Conservation (phyloP, 2,888 invertebrate genomes). For the Smittia sp. region DNA sequence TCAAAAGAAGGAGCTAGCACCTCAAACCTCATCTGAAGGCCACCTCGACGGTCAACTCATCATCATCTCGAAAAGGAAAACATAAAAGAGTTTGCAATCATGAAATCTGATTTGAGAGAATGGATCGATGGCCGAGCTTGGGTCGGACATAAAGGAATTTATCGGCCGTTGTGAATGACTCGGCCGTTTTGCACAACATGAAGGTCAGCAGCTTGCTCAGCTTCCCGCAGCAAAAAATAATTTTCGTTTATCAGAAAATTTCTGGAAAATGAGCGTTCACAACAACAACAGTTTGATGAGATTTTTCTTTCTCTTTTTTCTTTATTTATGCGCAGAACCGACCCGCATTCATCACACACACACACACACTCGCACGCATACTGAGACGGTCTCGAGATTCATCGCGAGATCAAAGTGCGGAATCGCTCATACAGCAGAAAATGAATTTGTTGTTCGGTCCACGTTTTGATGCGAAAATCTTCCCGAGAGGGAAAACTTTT, state of each 20-base stretch:
- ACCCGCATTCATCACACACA: not conserved
- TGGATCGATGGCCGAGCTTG: too few species aligned
- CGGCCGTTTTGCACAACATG: too few species aligned
- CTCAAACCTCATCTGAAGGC: too few species aligned
- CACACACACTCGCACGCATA: not conserved
- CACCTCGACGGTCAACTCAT: too few species aligned
- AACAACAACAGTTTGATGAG: not conserved
- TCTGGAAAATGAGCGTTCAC: not conserved
- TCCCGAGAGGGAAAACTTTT: not conserved
- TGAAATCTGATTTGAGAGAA: too few species aligned
- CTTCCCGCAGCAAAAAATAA: too few species aligned
- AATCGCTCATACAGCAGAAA: not conserved
- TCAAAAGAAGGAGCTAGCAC: too few species aligned
- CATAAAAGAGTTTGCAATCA: too few species aligned
- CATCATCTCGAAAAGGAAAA: too few species aligned
- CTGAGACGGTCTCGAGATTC: not conserved
- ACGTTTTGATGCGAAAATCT: not conserved
- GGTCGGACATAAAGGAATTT: too few species aligned
- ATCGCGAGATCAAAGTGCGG: not conserved
- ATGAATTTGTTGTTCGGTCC: not conserved
- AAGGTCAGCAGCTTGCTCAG: too few species aligned
- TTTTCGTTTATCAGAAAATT: not conserved
- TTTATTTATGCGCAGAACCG: conserved; percentile 9
- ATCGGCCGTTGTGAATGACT: too few species aligned
- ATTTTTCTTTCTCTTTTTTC: not conserved